Base-by-base conservation (phyloP, 2,888 invertebrate species). In the Urechis unicinctus region DNA sequence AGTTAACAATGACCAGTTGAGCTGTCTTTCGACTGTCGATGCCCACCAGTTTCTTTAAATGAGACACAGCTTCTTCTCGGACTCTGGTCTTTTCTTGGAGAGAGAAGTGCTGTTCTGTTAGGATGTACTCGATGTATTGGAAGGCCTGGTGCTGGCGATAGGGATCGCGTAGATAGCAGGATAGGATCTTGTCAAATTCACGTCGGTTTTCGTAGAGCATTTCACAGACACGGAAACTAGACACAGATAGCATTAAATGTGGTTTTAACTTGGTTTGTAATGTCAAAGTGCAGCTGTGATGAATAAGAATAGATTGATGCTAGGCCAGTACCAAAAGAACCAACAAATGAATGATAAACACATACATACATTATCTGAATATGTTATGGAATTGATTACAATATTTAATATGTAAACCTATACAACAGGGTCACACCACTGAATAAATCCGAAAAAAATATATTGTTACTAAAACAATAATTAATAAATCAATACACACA, bases 161-260 rank as follows among this genome's bases (percentile, higher is more conserved):
- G 25, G 82, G 79, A 69, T 88, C 88, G 28, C 82, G 79, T 46
- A 88, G 76, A 73, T 87, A 88, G 71, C 87, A 87, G 4, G 81
- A 80, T 4, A 88, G 70, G 52, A 88, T 85, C 65, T 83, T 83
- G 56, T 83, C 82, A 69, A 83, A 86, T 54, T 85, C 82, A 46
- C 82, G 77, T 43, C 83, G 68, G 61, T 78, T 81, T 73, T 86
- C 85, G 68, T 88, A 83, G 49, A 89, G 74, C 70, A 84, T 81
- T 71, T 88, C 87, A 66, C 86, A 85, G 0, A 88, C 86, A 59
- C 84, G 82, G 69, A 83, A 87, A 73, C 88, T 83, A n/a, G n/a
- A n/a, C n/a, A n/a, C n/a, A n/a, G n/a, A n/a, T n/a, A n/a, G n/a
- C n/a, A n/a, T 71, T 25, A 52, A 55, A n/a, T n/a, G n/a, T n/a